phyloP scores from a whole-genome alignment of 2,113 vertebrate species.

The Anseranas semipalmata region DNA sequence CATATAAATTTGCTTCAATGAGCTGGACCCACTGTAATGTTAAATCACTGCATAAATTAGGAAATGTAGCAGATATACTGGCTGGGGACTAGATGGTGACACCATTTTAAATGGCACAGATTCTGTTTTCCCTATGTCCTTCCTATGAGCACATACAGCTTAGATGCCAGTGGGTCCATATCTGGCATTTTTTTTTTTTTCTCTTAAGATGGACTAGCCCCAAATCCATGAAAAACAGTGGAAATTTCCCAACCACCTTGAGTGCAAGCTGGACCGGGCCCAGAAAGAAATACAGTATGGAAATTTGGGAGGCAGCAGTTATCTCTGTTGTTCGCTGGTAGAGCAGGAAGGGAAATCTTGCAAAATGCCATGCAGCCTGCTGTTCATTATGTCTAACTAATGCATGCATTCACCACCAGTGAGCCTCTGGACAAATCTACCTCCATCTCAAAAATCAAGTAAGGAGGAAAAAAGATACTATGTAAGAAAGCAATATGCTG shows the following conservation, averaged over 20 bases:
- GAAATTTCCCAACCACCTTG: background rate
- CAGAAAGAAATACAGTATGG: background rate
- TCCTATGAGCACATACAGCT: background rate
- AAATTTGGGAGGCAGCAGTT: background rate
- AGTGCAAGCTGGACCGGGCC: background rate
- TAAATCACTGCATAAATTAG: slow-evolving; percentile 22
- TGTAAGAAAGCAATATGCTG: background rate
- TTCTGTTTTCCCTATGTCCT: background rate
- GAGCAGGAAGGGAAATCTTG: slow-evolving; percentile 5
- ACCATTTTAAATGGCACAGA: background rate
- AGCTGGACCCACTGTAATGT: slow-evolving; percentile 29
- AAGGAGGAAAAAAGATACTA: background rate
- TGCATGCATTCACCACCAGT: background rate
- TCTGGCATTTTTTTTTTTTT: background rate
- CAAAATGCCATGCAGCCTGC: background rate
- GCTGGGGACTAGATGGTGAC: background rate
- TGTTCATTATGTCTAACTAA: background rate
- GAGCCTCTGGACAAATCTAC: background rate
- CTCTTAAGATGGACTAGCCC: background rate
- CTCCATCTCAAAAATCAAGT: background rate
- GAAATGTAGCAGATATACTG: background rate
- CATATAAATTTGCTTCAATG: slow-evolving; percentile 69
- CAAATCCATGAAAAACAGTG: background rate
- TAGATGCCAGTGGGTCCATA: background rate
- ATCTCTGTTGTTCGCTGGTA: slow-evolving; percentile 1